These are phyloP conservation scores for Hycleus cichorii DNA, from an alignment of 1,140 invertebrate genomes.

Conservation along the genomic window DNA sequence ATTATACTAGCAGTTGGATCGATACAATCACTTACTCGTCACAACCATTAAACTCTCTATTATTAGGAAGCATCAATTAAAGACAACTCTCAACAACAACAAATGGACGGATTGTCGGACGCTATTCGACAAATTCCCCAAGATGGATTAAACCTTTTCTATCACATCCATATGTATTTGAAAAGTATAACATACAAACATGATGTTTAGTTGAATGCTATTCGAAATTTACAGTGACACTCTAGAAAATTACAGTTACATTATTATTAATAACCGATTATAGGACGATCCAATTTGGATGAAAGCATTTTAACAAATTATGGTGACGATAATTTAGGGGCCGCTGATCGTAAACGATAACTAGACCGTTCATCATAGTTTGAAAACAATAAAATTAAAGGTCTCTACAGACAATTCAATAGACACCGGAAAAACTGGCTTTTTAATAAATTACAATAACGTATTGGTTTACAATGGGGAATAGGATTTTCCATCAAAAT, in stretches of 20 bases:
- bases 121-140: background rate
- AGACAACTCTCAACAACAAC: background rate
- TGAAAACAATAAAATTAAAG: no score
- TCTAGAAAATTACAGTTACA: slow-evolving; percentile 9
- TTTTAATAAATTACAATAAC: no score
- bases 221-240: slow-evolving; percentile 7
- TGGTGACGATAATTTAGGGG: background rate
- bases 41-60: slow-evolving; percentile 8
- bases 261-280: slow-evolving; percentile 14
- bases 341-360: no score
- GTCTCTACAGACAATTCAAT: no score
- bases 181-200: background rate
- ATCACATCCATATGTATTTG: background rate
- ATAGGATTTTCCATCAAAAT: no score
- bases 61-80: slow-evolving; percentile 2
- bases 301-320: slow-evolving; percentile 11
- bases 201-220: background rate
- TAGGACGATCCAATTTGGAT: slow-evolving; percentile 11
- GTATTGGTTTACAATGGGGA: no score
- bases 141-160: background rate
- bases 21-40: slow-evolving; percentile 11
- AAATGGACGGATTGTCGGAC: background rate
- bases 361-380: no score
- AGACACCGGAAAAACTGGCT: no score
- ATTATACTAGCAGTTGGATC: slow-evolving; percentile 2